A percentile compares a stretch with the other conserved stretches of the same genome.
Evolutionary conservation across 2,797 vertebrate species (phyloP).

Genomic region (Rhabdophis nuchalis): DNA sequence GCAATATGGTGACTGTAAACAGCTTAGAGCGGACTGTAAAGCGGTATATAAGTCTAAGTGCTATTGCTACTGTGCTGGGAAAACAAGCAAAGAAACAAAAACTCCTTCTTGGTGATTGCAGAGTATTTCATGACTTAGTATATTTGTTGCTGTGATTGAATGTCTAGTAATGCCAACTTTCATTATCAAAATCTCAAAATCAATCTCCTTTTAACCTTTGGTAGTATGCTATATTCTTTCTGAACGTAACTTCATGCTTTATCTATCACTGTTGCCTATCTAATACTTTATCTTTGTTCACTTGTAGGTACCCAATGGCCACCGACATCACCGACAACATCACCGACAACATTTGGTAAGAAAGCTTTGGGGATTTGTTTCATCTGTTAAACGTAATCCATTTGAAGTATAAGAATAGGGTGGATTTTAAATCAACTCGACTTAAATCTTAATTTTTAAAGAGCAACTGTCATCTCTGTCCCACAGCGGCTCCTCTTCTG

Average conservation of each 20-base stretch:
- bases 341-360: neutral
- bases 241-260: neutral
- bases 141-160: neutral
- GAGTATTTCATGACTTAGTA: neutral
- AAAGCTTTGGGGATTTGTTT: neutral
- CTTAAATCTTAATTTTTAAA: too few relatives aligned
- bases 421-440: too few relatives aligned
- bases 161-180: neutral
- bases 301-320: neutral
- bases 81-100: neutral
- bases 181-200: neutral
- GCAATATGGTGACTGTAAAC: too few relatives aligned
- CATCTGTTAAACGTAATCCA: neutral
- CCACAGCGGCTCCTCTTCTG: too few relatives aligned
- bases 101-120: neutral
- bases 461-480: too few relatives aligned
- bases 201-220: neutral
- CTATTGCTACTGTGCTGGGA: neutral
- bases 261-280: neutral
- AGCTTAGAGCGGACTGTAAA: too few relatives aligned
- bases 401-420: neutral
- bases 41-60: too few relatives aligned
- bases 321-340: too few relatives aligned
- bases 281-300: neutral
- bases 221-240: neutral